Evolutionary conservation across 1,140 invertebrate species (phyloP), one percentile per base, ranked within the genome.

Genomic region (Tetramorium parvispinum): DNA sequence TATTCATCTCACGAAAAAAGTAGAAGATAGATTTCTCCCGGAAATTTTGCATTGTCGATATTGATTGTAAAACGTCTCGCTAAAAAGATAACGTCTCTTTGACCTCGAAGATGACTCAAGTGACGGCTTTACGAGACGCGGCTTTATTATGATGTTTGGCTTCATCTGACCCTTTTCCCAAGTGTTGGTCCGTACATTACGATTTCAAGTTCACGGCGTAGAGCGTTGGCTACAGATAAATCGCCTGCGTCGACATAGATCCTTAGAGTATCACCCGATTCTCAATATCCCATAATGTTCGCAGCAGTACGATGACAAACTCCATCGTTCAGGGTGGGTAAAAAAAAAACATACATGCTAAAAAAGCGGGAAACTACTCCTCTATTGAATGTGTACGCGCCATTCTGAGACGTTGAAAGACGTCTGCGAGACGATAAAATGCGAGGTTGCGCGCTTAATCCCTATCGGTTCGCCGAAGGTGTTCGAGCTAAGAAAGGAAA

Each of bases 121-220:
- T 24, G 63, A 88, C 53, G 55, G 68, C 24, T 87, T 89, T 66
- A 78, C 51, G 85, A 78, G 73, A 89, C 43, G 57, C 27, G 21
- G 8, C 18, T 24, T 53, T 51, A 10, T 43, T 8, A 57, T 73
- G 78, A 85, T 55, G 76, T 75, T 88, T 46, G 11, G 24, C 11
- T 55, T 88, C 78, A 85, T 53, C 61, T 49, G 13, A 89, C 46
- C 10, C 37, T 85, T 70, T 13, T n/a, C 66, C 7, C 37, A 40
- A 66, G 8, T 18, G 16, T 87, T 18, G 49, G 24, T 53, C 40
- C 59, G 43, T 68, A 75, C 65, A 81, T 87, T 70, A 79, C 43
- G 3, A 21, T 79, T 68, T 85, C 70, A 57, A 27, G 16, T 73
- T 63, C 21, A 40, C 77, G 49, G 59, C 70, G 18, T 63, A 37